phyloP scores from a whole-genome alignment of 1,140 invertebrate species.

The Brachionus plicatilis region DNA sequence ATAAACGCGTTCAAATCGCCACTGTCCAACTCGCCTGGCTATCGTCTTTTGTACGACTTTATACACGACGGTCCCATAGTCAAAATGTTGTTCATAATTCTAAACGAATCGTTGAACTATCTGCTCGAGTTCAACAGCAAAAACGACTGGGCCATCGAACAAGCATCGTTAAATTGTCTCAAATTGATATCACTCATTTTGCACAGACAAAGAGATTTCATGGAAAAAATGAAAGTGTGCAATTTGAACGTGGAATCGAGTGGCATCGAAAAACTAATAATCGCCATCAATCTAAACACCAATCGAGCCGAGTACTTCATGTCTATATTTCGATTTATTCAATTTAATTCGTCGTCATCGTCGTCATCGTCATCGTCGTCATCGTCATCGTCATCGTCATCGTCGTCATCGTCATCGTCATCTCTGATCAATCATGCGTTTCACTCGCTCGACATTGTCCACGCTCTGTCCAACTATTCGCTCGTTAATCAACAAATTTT shows the following conservation, averaged over 20 bases:
- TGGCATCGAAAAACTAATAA: constrained; percentile 70
- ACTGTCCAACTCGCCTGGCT: background rate
- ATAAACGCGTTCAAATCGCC: constrained; percentile 6
- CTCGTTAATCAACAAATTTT: constrained; percentile 13
- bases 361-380: background rate
- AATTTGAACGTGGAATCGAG: constrained; percentile 62
- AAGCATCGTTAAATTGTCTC: constrained; percentile 64
- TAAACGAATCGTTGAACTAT: constrained; percentile 29
- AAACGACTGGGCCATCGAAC: constrained; percentile 64
- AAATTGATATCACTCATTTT: constrained; percentile 65
- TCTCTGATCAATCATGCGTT: background rate
- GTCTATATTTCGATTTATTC: constrained; percentile 67
- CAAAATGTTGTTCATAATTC: background rate
- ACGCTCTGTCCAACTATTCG: constrained; percentile 3
- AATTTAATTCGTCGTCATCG: constrained; percentile 3
- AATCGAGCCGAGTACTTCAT: constrained; percentile 72
- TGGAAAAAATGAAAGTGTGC: constrained; percentile 58
- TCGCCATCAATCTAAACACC: constrained; percentile 72
- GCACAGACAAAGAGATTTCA: constrained; percentile 63
- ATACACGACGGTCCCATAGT: constrained; percentile 35
- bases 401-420: background rate
- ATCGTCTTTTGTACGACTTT: constrained; percentile 29
- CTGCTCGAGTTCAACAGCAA: constrained; percentile 19
- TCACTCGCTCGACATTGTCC: background rate
- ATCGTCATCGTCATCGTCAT: background rate